These are phyloP conservation scores for Steinernema hermaphroditum DNA, from an alignment of 2,888 invertebrate genomes.

Conservation along the genomic window DNA sequence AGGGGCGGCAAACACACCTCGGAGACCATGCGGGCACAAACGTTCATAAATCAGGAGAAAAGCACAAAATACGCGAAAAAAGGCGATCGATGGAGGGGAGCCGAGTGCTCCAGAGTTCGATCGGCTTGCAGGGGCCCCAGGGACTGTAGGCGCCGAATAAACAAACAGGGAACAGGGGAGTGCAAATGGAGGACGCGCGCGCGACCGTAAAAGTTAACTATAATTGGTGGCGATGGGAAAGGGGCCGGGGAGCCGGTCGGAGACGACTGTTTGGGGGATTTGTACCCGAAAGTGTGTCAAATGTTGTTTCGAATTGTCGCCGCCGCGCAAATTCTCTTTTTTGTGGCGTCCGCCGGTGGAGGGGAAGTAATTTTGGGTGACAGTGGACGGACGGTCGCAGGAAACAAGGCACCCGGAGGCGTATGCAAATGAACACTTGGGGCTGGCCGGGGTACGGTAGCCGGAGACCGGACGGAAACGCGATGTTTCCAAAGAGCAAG, in stretches of 20 bases:
- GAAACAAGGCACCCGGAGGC: neutral
- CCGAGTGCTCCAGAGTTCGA: slow-evolving; percentile 17
- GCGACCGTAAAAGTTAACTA: slow-evolving; percentile 31
- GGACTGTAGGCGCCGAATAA: neutral
- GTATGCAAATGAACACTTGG: slow-evolving; percentile 9
- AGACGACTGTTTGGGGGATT: slow-evolving; percentile 30
- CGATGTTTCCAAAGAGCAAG: too few relatives aligned
- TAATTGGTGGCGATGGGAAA: slow-evolving; percentile 19
- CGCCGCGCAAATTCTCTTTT: slow-evolving; percentile 18
- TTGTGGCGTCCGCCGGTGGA: slow-evolving; percentile 18
- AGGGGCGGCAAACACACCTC: neutral
- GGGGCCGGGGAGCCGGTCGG: slow-evolving; percentile 15
- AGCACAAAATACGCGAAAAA: slow-evolving; percentile 27
- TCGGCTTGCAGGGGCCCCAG: neutral
- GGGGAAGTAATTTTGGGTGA: slow-evolving; percentile 31
- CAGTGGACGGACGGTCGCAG: neutral
- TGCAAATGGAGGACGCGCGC: neutral
- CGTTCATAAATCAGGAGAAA: slow-evolving; percentile 13
- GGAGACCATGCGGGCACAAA: neutral
- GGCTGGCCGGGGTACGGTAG: too few relatives aligned
- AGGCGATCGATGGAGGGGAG: slow-evolving; percentile 21
- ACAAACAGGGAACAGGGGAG: neutral
- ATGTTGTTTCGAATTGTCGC: slow-evolving; percentile 31
- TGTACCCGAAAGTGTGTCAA: slow-evolving; percentile 31
- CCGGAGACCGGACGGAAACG: too few relatives aligned